Base-by-base conservation (phyloP, 2,113 vertebrate species). In the Cervus canadensis region DNA sequence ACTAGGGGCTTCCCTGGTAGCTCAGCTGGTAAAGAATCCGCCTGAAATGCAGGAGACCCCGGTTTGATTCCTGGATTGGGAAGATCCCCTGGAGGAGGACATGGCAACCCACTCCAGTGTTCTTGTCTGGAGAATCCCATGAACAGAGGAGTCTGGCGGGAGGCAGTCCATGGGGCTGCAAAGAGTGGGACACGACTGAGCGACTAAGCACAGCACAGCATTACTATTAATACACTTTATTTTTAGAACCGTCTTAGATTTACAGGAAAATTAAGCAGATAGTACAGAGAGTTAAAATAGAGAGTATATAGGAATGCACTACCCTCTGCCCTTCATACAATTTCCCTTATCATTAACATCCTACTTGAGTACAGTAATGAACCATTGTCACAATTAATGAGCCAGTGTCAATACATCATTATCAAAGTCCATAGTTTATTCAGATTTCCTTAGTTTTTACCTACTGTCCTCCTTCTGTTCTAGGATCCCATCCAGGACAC, bases 221-320 rank as follows among this genome's bases (percentile, higher is more conserved):
- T 78, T 52, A 30, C 19, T 82, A 21, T 25, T 60, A 52, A 26
- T n/a, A 57, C 43, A 43, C 19, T 93, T 85, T 76, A 62, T 48
- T 71, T 94, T 71, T 71, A 74, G 45, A 74, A 59, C 4, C 50
- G 62, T 67, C 91, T 81, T 62, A 89, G 56, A 79, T 15, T 64
- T 36, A 56, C 3, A 64, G 76, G 64, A 74, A 85, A 87, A 60
- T 33, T 33, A 60, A 74, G 76, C 78, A 88, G 14, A 7, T 14
- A 19, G 59, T 15, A 16, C 57, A 71, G 30, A 89, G 40, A 52
- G 26, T 79, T 60, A n/a, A 48, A 11, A 36, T 50, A 33, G 4
- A 59, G 16, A 56, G 5, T 8, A 2, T 10, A 28, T 23, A 43
- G 54, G 14, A 62, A 45, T 9, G 16, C 9, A 3, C 26, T 28